Percentiles rank a stretch among this genome's conserved stretches.
phyloP scores from a whole-genome alignment of 2,797 vertebrate genomes.

The Leptodactylus fallax region DNA sequence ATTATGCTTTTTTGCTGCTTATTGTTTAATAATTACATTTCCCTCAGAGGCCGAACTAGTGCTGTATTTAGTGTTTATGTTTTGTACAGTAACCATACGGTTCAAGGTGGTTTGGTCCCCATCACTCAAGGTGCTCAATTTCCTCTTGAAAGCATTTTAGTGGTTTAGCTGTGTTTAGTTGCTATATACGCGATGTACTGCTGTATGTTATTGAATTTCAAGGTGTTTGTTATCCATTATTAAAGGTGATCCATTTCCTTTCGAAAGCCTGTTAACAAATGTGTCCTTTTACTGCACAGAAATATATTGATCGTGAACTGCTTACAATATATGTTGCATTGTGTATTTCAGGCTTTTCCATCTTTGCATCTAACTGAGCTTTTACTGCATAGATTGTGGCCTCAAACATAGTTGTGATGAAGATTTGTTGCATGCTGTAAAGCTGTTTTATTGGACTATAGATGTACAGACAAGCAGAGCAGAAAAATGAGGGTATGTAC shows the following conservation, averaged over 20 bases:
- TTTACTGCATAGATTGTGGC: slow-evolving; percentile 29
- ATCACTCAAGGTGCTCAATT: not conserved
- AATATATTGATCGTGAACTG: slow-evolving; percentile 41
- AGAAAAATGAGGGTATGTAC: not conserved
- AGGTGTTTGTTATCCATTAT: slow-evolving; percentile 27
- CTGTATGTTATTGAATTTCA: slow-evolving; percentile 37
- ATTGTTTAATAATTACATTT: not conserved
- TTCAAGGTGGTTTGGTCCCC: not conserved
- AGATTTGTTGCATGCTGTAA: slow-evolving; percentile 41
- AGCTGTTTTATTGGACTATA: slow-evolving; percentile 22
- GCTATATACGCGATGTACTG: not conserved
- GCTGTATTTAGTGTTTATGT: not conserved
- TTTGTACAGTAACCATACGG: not conserved
- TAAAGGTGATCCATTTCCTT: slow-evolving; percentile 24
- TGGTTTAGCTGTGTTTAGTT: not conserved
- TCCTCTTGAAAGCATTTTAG: not conserved
- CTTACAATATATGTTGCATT: slow-evolving; percentile 30
- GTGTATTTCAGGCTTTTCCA: slow-evolving; percentile 5
- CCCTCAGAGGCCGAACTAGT: not conserved
- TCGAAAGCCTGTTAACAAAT: slow-evolving; percentile 30
- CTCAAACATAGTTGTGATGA: slow-evolving; percentile 27
- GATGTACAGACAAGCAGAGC: not conserved
- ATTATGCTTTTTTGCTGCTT: not conserved
- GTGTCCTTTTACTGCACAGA: not conserved
- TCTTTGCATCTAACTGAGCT: slow-evolving; percentile 13